Conservation (phyloP, 2,113 vertebrate species). For the Scolopax mira region DNA sequence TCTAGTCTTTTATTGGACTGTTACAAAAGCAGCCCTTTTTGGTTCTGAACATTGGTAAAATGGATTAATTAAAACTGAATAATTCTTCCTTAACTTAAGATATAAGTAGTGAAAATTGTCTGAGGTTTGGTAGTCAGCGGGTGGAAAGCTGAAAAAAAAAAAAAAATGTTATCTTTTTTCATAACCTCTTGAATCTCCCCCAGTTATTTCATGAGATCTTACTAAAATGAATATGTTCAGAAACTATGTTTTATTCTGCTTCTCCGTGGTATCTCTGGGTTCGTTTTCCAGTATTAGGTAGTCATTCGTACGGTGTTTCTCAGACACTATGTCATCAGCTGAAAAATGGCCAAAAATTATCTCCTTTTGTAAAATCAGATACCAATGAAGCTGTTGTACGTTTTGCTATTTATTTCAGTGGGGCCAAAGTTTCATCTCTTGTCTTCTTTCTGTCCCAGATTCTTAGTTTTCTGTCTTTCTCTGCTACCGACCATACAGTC, state of each 20-base stretch:
- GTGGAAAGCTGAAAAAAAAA: not conserved
- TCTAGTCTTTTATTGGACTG: not conserved
- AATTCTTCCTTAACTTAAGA: slow-evolving; percentile 1
- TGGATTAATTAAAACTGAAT: not conserved
- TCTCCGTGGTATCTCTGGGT: not conserved
- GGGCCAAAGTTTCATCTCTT: not conserved
- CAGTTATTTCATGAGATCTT: not conserved
- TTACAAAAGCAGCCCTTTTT: not conserved
- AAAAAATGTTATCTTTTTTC: not conserved
- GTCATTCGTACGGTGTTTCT: not conserved
- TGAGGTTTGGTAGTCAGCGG: not conserved
- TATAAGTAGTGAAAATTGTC: not conserved
- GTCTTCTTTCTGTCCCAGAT: not conserved
- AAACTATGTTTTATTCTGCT: not conserved
- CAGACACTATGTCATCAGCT: not conserved
- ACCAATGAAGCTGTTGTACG: not conserved
- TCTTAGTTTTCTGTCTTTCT: not conserved
- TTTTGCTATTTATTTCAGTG: not conserved
- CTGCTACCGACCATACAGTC: not conserved
- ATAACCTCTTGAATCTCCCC: not conserved
- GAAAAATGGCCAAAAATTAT: not conserved
- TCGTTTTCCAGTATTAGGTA: not conserved
- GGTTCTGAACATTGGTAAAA: slow-evolving; percentile 16
- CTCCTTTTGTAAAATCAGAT: not conserved
- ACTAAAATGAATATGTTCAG: not conserved